Evolutionary conservation across 2,888 invertebrate genomes (phyloP).

Genomic region (Drosophila algonquin): DNA sequence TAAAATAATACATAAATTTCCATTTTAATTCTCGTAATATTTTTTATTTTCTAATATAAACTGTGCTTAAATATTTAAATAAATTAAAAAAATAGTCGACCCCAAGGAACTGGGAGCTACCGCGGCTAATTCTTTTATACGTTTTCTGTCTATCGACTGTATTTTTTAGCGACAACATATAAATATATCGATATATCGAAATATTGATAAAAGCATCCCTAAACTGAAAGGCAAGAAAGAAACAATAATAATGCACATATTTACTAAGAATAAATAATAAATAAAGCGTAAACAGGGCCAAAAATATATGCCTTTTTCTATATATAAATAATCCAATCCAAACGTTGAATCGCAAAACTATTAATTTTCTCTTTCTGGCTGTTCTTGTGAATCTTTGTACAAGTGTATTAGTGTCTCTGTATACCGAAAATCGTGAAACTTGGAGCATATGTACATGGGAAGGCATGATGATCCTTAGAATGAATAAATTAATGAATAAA

Average conservation of each 20-base stretch:
- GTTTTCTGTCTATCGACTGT: too few relatives aligned
- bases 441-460: not conserved
- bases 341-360: not conserved
- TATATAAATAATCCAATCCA: not conserved
- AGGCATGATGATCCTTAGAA: not conserved
- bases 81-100: too few relatives aligned
- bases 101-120: too few relatives aligned
- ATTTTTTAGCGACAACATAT: too few relatives aligned
- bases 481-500: not conserved
- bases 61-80: too few relatives aligned
- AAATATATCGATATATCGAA: too few relatives aligned
- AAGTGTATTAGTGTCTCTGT: not conserved
- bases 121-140: too few relatives aligned
- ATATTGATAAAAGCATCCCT: too few relatives aligned
- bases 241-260: not conserved
- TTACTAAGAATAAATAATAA: not conserved
- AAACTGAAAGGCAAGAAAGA: not conserved
- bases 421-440: conserved; percentile 1
- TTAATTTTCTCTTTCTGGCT: not conserved
- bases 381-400: not conserved
- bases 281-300: not conserved
- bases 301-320: not conserved
- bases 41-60: too few relatives aligned
- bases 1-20: too few relatives aligned
- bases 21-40: too few relatives aligned